Evolutionary conservation across 2,888 invertebrate species (phyloP), one percentile per base, ranked within the genome.

Genomic region (Aricia artaxerxes): DNA sequence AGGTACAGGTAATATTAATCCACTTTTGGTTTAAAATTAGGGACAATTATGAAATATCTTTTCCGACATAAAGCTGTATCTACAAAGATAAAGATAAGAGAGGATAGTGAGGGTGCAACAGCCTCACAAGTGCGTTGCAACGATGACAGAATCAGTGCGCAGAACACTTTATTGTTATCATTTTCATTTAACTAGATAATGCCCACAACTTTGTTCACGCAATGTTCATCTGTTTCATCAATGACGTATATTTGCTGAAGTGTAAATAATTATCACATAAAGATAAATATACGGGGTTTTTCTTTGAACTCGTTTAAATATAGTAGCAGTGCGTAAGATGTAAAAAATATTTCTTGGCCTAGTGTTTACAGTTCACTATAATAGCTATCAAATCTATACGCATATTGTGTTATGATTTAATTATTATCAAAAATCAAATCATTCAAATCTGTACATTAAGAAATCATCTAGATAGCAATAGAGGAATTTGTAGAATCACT

Each of bases 1-100:
- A 44, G 9, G 44, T 44, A 44, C 44, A 2, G 7, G 44, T 44
- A 44, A 44, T 44, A 44, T 44, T 9, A 9, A 44, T 44, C 44
- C 0, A 44, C 7, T 44, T 44, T 44, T 44, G 44, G 44, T 2
- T 44, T 1, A 35, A 35, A 44, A 9, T 9, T 31, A 31, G 7
- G n/a, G 7, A 31, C 7, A 31, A 64, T 64, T 64, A 64, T 31
- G 31, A 64, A 35, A 64, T 64, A 69, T 64, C 38, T 69, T 35
- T 69, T 69, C 16, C 69, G 35, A 13, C 69, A 69, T 69, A 69
- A 35, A 35, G 11, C 69, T 69, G 13, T 35, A 69, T 69, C 69
- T 69, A 69, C 13, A 69, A 69, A 69, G 64, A 64, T 64, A 64
- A 44, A 49, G 73, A 75, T 75, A 75, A 75, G 75, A 75, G 75